Conservation (phyloP, 2,888 invertebrate species). For the Heliconius erato region DNA sequence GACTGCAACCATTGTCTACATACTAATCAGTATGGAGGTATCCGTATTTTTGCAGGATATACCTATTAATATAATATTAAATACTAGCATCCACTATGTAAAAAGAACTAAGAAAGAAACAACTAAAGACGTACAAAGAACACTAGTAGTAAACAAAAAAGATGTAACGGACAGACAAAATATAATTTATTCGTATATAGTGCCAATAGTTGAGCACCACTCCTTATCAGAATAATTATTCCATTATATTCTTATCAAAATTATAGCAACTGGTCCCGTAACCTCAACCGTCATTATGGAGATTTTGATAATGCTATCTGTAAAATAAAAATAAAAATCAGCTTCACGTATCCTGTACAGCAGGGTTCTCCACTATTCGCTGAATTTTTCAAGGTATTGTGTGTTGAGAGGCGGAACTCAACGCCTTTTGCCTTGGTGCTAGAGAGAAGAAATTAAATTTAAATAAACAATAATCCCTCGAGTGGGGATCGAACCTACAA, state of each 20-base stretch:
- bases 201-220: slow-evolving; percentile 36
- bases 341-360: neutral
- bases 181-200: neutral
- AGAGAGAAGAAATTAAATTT: no score
- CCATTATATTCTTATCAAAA: slow-evolving; percentile 26
- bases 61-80: no score
- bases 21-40: no score
- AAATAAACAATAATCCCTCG: no score
- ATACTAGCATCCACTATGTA: no score
- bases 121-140: neutral
- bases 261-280: slow-evolving; percentile 37
- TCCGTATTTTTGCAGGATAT: no score
- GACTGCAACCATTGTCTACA: no score
- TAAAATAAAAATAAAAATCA: slow-evolving; percentile 9
- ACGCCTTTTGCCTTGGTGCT: neutral
- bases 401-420: neutral
- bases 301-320: slow-evolving; percentile 23
- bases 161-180: neutral
- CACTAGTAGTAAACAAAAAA: neutral
- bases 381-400: neutral
- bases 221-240: slow-evolving; percentile 44
- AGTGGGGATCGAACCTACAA: no score
- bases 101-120: neutral
- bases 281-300: slow-evolving; percentile 36
- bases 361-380: neutral